phyloP scores from a whole-genome alignment of 2,113 vertebrate genomes.

The Xiphophorus maculatus region DNA sequence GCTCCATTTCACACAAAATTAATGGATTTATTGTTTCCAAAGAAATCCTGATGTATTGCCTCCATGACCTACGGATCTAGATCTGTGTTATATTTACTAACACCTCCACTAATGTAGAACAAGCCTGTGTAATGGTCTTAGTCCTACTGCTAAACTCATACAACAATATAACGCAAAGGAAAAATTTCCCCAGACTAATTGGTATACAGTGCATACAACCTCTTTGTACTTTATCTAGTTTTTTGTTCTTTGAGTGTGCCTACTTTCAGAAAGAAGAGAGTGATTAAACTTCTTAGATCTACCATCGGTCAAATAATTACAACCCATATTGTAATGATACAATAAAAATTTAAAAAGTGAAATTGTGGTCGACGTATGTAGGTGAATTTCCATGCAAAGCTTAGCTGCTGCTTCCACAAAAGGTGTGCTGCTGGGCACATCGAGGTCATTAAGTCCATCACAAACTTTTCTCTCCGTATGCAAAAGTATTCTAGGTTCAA shows the following conservation, averaged over 20 bases:
- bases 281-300: neutral
- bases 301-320: neutral
- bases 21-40: neutral
- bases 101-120: neutral
- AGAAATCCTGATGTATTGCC: neutral
- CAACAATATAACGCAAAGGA: neutral
- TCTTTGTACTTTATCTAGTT: neutral
- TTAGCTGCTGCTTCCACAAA: neutral
- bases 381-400: neutral
- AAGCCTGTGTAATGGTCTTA: slow-evolving; percentile 1
- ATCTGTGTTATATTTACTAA: neutral
- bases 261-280: neutral
- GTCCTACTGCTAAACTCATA: neutral
- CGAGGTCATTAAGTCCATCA: neutral
- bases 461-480: neutral
- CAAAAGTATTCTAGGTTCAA: neutral
- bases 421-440: neutral
- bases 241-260: neutral
- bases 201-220: neutral
- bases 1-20: neutral
- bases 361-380: neutral
- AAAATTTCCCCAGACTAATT: neutral
- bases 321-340: neutral
- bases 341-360: neutral
- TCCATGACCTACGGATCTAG: neutral